Evolutionary conservation across 2,888 invertebrate genomes (phyloP), one percentile per base, ranked within the genome.

Genomic region (Orthonychiurus folsomi): DNA sequence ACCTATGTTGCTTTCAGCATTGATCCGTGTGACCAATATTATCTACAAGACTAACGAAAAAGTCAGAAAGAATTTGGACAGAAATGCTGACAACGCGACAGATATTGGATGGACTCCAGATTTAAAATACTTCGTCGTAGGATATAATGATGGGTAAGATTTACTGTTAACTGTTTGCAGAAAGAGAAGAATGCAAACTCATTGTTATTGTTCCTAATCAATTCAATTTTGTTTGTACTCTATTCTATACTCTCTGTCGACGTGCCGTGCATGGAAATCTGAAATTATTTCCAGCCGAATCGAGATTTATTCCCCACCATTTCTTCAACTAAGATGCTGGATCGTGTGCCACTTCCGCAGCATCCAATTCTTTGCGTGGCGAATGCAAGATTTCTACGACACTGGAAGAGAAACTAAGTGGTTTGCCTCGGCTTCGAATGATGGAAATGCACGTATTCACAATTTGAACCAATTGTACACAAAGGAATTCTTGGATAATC

Each of bases 351-450:
- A 78, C 74, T 83, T 83, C 58, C 86, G 86, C 78, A 76, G 82
- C 62, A 80, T 89, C 26, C 83, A 86, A 73, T 79, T 80, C 61
- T 75, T 87, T 1, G 79, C 78, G 3, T 90, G 89, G 88, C 89
- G 90, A 77, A 88, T 89, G 0, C 63, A 56, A 21, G 72, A 72
- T 50, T 72, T 72, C 48, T 20, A 57, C 5, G 47, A 59, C 12
- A 26, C 59, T 1, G 37, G 63, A 5, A 37, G 59, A 18, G 78
- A 80, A 58, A 82, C 83, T 67, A 80, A 85, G 76, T 84, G 86
- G 76, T 77, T 90, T 47, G 86, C 88, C 0, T 76, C 82, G 3
- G 82, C 84, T 52, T 83, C 83, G 26, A 81, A 79, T 63, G 79
- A 80, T 28, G 72, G 75, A 9, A 73, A 72, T n/a, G 77, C 86